phyloP scores from a whole-genome alignment of 2,888 invertebrate species.

The Nemotelus nigrinus region DNA sequence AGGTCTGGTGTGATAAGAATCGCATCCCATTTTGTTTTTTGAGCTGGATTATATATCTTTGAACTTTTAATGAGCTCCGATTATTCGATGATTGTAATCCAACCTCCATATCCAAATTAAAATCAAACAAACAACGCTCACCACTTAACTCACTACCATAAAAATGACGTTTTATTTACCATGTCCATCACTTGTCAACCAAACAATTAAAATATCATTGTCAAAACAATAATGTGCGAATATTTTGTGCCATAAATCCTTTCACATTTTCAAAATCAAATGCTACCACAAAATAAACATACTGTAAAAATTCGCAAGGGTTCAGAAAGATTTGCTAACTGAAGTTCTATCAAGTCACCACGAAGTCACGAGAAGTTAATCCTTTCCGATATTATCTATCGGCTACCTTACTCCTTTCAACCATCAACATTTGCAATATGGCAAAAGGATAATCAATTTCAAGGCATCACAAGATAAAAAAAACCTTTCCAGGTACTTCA shows the following conservation, averaged over 20 bases:
- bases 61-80: too few species aligned
- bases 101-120: too few species aligned
- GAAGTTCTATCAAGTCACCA: background rate
- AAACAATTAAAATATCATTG: too few species aligned
- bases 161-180: too few species aligned
- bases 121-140: too few species aligned
- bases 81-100: too few species aligned
- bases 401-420: slow-evolving; percentile 9
- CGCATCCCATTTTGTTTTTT: too few species aligned
- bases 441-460: background rate
- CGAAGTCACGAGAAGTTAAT: slow-evolving; percentile 15
- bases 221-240: too few species aligned
- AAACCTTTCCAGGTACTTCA: background rate
- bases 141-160: too few species aligned
- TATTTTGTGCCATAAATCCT: background rate
- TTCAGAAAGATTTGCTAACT: slow-evolving; percentile 2
- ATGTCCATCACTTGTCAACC: too few species aligned
- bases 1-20: too few species aligned
- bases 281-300: slow-evolving; percentile 7
- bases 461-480: background rate
- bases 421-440: background rate
- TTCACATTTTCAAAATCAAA: background rate
- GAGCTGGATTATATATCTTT: too few species aligned
- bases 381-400: slow-evolving; percentile 17
- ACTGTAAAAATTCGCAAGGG: background rate